Evolutionary conservation across 1,140 invertebrate genomes (phyloP).

Genomic region (Conus ventricosus): DNA sequence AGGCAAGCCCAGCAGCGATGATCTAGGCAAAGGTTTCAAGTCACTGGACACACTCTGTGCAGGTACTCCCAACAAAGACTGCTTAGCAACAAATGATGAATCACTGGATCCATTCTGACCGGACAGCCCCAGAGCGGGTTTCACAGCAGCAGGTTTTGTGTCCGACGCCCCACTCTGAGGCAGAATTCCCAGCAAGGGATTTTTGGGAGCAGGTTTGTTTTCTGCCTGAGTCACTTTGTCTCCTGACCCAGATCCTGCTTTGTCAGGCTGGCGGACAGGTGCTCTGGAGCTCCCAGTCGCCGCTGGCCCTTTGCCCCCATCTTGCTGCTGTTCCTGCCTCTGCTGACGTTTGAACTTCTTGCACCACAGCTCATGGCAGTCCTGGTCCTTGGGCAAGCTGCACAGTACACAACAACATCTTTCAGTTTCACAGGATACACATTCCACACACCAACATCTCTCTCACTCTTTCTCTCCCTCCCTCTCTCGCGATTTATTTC

Average conservation of each 20-base stretch:
- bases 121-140: background rate
- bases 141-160: background rate
- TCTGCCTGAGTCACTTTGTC: background rate
- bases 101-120: background rate
- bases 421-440: slow-evolving; percentile 19
- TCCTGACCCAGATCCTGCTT: background rate
- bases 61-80: background rate
- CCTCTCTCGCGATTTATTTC: background rate
- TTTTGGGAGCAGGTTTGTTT: slow-evolving; percentile 22
- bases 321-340: slow-evolving; percentile 54
- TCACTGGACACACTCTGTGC: background rate
- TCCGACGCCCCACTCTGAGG: background rate
- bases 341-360: slow-evolving; percentile 80
- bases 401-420: slow-evolving; percentile 53
- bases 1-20: background rate
- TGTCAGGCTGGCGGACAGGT: background rate
- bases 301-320: slow-evolving; percentile 12
- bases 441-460: slow-evolving; percentile 21
- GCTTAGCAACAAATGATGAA: background rate
- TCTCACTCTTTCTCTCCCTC: background rate
- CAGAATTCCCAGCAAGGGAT: background rate
- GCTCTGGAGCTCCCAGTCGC: background rate
- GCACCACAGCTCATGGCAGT: slow-evolving; percentile 99
- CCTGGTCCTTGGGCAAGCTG: slow-evolving; percentile 97
- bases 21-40: background rate